Percentiles rank a stretch among this genome's conserved stretches.
Evolutionary conservation across 2,797 vertebrate genomes (phyloP).

Genomic region (Bothrops alternatus): DNA sequence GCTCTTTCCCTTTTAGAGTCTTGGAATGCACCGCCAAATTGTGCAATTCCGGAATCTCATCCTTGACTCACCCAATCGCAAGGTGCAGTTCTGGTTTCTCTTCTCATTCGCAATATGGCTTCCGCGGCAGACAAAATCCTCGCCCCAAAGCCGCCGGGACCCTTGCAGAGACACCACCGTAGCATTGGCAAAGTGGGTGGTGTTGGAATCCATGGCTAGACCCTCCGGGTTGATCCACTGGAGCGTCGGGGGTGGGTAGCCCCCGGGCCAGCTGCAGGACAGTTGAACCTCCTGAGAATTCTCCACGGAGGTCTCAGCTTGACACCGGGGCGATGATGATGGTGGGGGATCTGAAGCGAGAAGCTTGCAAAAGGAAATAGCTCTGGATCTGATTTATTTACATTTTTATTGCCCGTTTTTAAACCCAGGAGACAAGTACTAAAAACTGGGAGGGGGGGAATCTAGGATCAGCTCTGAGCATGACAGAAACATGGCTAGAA

Average conservation of each 20-base stretch:
- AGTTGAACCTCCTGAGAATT: slow-evolving; percentile 66
- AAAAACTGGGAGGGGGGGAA: not conserved
- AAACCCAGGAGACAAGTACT: not conserved
- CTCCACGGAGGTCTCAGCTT: slow-evolving; percentile 52
- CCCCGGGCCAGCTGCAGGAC: slow-evolving; percentile 82
- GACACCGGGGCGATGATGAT: slow-evolving; percentile 71
- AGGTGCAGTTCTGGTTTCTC: slow-evolving; percentile 65
- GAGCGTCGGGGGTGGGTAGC: slow-evolving; percentile 80
- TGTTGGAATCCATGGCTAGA: slow-evolving; percentile 54
- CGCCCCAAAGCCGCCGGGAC: slow-evolving; percentile 68
- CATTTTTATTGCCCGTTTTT: not conserved
- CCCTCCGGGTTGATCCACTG: slow-evolving; percentile 72
- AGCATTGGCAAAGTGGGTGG: slow-evolving; percentile 16
- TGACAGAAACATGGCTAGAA: not conserved
- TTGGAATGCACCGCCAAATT: not conserved
- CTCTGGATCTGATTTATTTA: not conserved
- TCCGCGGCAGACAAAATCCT: slow-evolving; percentile 77
- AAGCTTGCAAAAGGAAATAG: not conserved
- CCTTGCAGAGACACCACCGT: slow-evolving; percentile 72
- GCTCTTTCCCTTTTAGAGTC: not conserved
- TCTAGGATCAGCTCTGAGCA: not conserved
- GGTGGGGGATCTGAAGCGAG: slow-evolving; percentile 73
- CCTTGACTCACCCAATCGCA: slow-evolving; percentile 81
- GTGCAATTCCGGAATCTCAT: not conserved
- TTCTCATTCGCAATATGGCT: slow-evolving; percentile 57